Conservation (phyloP, 2,797 vertebrate species). For the Megaceryle alcyon region DNA sequence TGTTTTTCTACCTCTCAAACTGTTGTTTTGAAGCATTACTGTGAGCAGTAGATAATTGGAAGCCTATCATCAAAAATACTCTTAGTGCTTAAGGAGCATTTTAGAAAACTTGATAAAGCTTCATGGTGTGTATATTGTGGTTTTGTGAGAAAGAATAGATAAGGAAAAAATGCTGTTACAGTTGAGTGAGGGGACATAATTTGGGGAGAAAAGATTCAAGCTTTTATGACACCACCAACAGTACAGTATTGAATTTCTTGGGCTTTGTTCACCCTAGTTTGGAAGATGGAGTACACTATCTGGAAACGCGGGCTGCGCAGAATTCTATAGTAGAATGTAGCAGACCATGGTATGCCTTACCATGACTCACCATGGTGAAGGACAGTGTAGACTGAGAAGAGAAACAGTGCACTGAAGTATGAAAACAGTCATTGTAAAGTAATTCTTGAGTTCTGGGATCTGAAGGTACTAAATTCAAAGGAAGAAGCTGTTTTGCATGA, state of each 20-base stretch:
- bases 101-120: background rate
- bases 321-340: too few relatives aligned
- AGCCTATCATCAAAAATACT: background rate
- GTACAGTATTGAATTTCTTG: background rate
- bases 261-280: too few relatives aligned
- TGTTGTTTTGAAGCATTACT: background rate
- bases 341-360: too few relatives aligned
- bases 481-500: background rate
- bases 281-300: too few relatives aligned
- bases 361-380: too few relatives aligned
- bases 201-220: background rate
- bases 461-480: background rate
- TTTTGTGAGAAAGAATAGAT: background rate
- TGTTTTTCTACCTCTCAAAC: background rate
- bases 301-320: too few relatives aligned
- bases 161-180: background rate
- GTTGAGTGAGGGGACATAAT: background rate
- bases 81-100: background rate
- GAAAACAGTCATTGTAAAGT: background rate
- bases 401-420: background rate
- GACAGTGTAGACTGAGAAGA: background rate
- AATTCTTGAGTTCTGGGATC: background rate
- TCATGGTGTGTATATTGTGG: background rate
- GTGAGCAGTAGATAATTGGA: background rate
- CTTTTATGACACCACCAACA: background rate